phyloP scores from a whole-genome alignment of 2,888 invertebrate species.

The Dione juno region DNA sequence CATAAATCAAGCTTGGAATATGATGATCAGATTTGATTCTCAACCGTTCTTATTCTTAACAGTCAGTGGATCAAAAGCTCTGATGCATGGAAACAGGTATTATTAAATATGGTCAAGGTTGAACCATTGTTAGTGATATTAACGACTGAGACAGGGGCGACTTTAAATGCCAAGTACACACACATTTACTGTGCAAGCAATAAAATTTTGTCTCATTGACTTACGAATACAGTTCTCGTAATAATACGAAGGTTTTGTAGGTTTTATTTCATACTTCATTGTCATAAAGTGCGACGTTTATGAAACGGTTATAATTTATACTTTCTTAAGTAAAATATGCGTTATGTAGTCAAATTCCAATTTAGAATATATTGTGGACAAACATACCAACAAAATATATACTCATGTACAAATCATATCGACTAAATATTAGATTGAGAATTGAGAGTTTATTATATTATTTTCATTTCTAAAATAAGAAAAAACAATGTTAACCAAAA shows the following conservation, averaged over 20 bases:
- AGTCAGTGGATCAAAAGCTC: conserved; percentile 29
- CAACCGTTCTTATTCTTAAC: conserved; percentile 23
- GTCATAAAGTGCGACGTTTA: background rate
- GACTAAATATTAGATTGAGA: too few species aligned
- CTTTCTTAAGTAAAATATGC: background rate
- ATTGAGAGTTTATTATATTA: too few species aligned
- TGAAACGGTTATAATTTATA: conserved; percentile 3
- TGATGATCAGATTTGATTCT: conserved; percentile 15
- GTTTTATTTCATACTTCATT: conserved; percentile 4
- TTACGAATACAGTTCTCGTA: conserved; percentile 4
- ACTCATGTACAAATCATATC: background rate
- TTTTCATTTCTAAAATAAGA: too few species aligned
- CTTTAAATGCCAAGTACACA: conserved; percentile 35
- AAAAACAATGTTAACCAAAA: too few species aligned
- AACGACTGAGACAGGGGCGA: conserved; percentile 27
- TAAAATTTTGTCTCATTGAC: conserved; percentile 31
- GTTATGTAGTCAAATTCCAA: background rate
- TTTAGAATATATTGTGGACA: background rate
- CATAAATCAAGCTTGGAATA: conserved; percentile 26
- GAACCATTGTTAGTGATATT: conserved; percentile 34
- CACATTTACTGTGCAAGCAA: conserved; percentile 27
- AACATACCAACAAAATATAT: background rate
- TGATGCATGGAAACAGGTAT: conserved; percentile 36
- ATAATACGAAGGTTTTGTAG: conserved; percentile 12
- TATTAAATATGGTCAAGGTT: conserved; percentile 40